Evolutionary conservation across 2,888 invertebrate genomes (phyloP), one percentile per base, ranked within the genome.

Genomic region (Conistra vaccinii): DNA sequence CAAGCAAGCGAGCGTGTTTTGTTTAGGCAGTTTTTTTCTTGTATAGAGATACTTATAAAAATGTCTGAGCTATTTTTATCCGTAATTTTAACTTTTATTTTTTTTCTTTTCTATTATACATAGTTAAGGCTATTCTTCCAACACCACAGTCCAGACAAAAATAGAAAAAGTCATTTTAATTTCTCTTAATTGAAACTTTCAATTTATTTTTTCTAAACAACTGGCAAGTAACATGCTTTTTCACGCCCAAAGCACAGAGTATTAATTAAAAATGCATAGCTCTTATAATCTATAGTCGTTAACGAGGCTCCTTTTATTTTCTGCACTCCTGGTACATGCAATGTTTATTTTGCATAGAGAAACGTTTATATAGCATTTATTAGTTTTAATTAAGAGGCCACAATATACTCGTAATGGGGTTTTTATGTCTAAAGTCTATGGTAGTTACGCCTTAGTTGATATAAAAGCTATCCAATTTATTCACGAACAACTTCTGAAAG

Each of bases 201-300:
- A 83, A 62, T 73, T 68, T 72, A 65, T 70, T 79, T 75, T 76
- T 69, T 83, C 57, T 65, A 75, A 75, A 62, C 68, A 77, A 73
- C 42, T 48, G 60, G 35, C 6, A 45, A 35, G 65, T 69, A 68
- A 72, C 79, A 76, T 73, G 75, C 76, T 66, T 80, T 81, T 87
- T 81, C 82, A 84, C 85, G 84, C 87, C 81, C 65, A 78, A 75
- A 78, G 85, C 80, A 76, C 77, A 77, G 69, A 45, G 71, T 77
- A 86, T 87, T 83, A 86, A 86, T 88, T 88, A 85, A 86, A 85
- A 89, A 85, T 87, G 85, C 84, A 86, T 88, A 79, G 83, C 78
- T 81, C 83, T 75, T 84, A 88, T 87, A 89, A 85, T 87, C 81
- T 81, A 83, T 80, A 83, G 73, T 81, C 81, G 78, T 84, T 86